These are phyloP conservation scores for Diplogasteroides magnus DNA, from an alignment of 1,140 invertebrate genomes.

Conservation along the genomic window DNA sequence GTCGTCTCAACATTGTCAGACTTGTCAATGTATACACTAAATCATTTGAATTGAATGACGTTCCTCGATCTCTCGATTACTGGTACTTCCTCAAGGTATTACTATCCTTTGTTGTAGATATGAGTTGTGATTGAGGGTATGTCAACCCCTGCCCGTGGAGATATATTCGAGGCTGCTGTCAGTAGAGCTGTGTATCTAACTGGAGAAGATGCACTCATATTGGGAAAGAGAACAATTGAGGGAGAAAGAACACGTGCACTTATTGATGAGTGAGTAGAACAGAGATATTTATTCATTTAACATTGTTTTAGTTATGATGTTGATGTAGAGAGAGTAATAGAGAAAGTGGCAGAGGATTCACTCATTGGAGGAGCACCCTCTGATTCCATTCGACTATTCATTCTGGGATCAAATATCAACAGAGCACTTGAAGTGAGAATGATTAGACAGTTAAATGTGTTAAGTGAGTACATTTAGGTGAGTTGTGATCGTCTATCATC, in stretches of 20 bases:
- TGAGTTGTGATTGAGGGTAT: conserved; percentile 18
- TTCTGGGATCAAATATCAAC: not conserved
- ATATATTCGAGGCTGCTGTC: conserved; percentile 49
- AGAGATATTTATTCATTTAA: not conserved
- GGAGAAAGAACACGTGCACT: conserved; percentile 35
- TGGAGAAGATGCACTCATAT: conserved; percentile 35
- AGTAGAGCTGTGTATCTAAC: conserved; percentile 46
- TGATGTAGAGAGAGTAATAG: not conserved
- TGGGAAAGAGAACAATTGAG: conserved; percentile 34
- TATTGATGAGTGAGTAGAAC: conserved; percentile 34
- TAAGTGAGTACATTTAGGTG: not conserved
- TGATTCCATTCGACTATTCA: not conserved
- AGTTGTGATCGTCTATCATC: not conserved
- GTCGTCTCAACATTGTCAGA: not conserved
- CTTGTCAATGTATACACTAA: not conserved
- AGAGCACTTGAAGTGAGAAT: not conserved
- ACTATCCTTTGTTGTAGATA: not conserved
- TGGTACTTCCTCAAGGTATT: conserved; percentile 42
- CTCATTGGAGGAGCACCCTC: not conserved
- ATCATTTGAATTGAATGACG: conserved; percentile 45
- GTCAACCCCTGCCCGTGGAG: conserved; percentile 19
- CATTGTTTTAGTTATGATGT: not conserved
- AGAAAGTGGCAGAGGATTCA: not conserved
- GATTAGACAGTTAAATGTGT: not conserved
- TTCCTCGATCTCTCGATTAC: conserved; percentile 42